These are phyloP conservation scores for Mixornis gularis DNA, from an alignment of 2,113 vertebrate species.

Conservation along the genomic window DNA sequence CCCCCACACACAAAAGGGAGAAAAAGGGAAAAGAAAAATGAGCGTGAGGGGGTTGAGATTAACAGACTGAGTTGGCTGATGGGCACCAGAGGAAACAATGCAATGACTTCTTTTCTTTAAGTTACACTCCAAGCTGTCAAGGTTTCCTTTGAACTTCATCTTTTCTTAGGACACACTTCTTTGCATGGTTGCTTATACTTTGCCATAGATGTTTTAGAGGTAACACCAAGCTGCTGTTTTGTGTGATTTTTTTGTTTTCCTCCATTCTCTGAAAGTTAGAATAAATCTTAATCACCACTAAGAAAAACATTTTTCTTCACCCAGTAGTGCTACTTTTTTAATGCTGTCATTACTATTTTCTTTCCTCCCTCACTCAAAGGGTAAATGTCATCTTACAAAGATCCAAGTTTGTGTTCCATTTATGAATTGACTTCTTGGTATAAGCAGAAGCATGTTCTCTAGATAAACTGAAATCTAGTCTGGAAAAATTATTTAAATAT, in stretches of 20 bases:
- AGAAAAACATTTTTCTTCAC: neutral
- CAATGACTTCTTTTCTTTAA: neutral
- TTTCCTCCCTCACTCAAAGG: neutral
- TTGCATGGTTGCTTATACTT: neutral
- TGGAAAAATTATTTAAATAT: neutral
- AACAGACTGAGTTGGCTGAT: neutral
- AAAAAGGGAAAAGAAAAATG: neutral
- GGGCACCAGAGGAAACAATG: neutral
- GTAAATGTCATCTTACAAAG: neutral
- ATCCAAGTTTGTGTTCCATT: neutral
- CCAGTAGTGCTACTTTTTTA: neutral
- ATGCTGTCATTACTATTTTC: neutral
- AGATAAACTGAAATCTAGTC: neutral
- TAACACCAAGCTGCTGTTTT: neutral
- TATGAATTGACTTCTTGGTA: neutral
- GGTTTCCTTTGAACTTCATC: neutral
- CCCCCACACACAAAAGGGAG: neutral
- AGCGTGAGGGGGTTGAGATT: accelerated
- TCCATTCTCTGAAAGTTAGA: neutral
- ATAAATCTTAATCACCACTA: neutral
- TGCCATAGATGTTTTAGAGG: neutral
- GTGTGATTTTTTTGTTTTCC: neutral
- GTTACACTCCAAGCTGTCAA: neutral
- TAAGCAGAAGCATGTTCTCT: neutral
- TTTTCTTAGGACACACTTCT: neutral